Evolutionary conservation across 1,140 invertebrate genomes (phyloP).

Genomic region (Phenacoccus solenopsis): DNA sequence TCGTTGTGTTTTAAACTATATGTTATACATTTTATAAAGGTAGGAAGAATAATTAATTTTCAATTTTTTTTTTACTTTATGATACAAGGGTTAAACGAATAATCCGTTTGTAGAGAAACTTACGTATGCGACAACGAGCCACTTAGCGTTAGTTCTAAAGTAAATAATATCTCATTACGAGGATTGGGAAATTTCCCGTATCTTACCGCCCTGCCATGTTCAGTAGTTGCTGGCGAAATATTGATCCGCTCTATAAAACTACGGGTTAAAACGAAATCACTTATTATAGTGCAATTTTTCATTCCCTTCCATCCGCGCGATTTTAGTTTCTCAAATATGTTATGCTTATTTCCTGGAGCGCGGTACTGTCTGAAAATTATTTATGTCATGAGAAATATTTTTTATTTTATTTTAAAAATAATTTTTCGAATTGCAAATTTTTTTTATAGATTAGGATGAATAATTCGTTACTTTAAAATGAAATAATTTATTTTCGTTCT

Average conservation of each 20-base stretch:
- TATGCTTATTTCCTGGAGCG: not conserved
- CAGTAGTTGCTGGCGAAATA: slow-evolving; percentile 11
- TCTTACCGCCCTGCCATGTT: slow-evolving; percentile 3
- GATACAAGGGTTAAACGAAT: not conserved
- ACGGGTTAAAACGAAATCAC: slow-evolving; percentile 16
- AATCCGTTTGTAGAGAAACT: not conserved
- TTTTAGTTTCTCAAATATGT: not conserved
- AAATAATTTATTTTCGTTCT: too few species aligned
- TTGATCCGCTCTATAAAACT: slow-evolving; percentile 11
- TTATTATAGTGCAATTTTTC: slow-evolving; percentile 14
- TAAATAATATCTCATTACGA: slow-evolving; percentile 13
- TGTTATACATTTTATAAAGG: too few species aligned
- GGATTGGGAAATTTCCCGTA: slow-evolving; percentile 9
- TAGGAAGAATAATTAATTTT: too few species aligned
- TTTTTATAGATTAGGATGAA: too few species aligned
- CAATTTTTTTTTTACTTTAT: too few species aligned
- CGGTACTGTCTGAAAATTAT: not conserved
- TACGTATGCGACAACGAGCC: not conserved
- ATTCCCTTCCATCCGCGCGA: slow-evolving; percentile 4
- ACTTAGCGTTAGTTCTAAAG: slow-evolving; percentile 1
- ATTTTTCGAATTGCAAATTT: too few species aligned
- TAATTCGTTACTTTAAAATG: too few species aligned
- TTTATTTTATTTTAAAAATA: too few species aligned
- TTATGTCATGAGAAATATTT: too few species aligned
- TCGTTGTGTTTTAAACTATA: too few species aligned